Percentiles rank a stretch among this genome's conserved stretches.
phyloP scores from a whole-genome alignment of 2,888 invertebrate genomes.

The Pyrgus malvae region DNA sequence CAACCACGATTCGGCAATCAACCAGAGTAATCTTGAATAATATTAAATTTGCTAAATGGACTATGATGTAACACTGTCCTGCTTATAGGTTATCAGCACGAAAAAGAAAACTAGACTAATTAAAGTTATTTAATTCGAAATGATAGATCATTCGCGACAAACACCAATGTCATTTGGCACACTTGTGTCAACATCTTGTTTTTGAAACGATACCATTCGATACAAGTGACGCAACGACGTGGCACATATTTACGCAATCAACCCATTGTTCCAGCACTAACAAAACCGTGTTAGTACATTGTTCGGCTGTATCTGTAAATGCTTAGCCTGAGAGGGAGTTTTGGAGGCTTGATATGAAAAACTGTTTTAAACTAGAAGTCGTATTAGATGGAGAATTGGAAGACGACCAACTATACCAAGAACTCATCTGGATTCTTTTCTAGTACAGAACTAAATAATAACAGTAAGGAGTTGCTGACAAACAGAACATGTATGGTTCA shows the following conservation, averaged over 20 bases:
- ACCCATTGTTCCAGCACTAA: constrained; percentile 49
- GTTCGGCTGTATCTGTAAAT: constrained; percentile 26
- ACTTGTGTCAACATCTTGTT: constrained; percentile 76
- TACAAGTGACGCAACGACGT: constrained; percentile 62
- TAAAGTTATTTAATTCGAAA: constrained; percentile 6
- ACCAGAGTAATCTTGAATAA: neutral
- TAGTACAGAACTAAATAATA: no score
- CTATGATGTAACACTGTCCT: no score
- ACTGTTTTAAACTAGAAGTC: no score
- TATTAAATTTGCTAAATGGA: no score
- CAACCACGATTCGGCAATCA: no score
- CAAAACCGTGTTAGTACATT: constrained; percentile 41
- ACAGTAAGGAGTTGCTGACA: no score
- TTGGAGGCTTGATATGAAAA: neutral
- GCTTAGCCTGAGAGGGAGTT: neutral
- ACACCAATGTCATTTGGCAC: constrained; percentile 50
- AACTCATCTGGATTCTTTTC: no score
- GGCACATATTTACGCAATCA: constrained; percentile 53
- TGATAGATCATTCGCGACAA: constrained; percentile 18
- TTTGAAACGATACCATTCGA: constrained; percentile 62
- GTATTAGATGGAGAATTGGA: no score
- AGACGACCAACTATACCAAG: no score
- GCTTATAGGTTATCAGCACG: no score
- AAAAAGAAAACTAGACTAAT: no score
- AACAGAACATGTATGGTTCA: no score